A percentile compares a stretch with the other conserved stretches of the same genome.
Conservation (phyloP, 2,797 vertebrate genomes). For the Megaceryle alcyon region DNA sequence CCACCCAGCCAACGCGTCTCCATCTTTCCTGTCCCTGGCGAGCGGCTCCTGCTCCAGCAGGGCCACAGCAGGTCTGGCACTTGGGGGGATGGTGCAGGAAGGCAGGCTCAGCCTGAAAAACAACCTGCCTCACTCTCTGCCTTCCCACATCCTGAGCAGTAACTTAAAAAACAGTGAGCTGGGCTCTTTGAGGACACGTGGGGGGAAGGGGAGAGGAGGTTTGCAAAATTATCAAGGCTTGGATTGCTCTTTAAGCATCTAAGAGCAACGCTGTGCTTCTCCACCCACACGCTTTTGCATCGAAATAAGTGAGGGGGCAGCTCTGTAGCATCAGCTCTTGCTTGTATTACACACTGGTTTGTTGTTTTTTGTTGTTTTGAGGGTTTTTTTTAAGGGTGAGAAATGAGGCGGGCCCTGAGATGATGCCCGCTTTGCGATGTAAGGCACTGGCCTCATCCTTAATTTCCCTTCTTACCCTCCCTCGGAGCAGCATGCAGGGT, state of each 20-base stretch:
- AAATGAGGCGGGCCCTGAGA: not conserved
- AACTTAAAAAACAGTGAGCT: not conserved
- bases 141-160: conserved; percentile 30
- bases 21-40: fast-evolving
- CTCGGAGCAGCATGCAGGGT: not conserved
- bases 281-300: not conserved
- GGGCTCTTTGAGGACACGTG: not conserved
- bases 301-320: conserved; percentile 20
- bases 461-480: not conserved
- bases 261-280: not conserved
- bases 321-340: not conserved
- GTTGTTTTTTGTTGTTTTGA: not conserved
- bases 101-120: not conserved
- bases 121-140: fast-evolving
- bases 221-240: not conserved
- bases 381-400: not conserved
- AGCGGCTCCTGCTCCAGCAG: not conserved
- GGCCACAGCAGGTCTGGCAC: not conserved
- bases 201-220: not conserved
- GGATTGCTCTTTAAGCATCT: not conserved
- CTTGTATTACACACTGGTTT: not conserved
- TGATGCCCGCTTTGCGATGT: not conserved
- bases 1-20: fast-evolving
- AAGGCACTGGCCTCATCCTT: not conserved
- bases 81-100: not conserved